Percentiles rank a stretch among this genome's conserved stretches.
phyloP scores from a whole-genome alignment of 1,140 invertebrate genomes.

The Calycopis cecrops region DNA sequence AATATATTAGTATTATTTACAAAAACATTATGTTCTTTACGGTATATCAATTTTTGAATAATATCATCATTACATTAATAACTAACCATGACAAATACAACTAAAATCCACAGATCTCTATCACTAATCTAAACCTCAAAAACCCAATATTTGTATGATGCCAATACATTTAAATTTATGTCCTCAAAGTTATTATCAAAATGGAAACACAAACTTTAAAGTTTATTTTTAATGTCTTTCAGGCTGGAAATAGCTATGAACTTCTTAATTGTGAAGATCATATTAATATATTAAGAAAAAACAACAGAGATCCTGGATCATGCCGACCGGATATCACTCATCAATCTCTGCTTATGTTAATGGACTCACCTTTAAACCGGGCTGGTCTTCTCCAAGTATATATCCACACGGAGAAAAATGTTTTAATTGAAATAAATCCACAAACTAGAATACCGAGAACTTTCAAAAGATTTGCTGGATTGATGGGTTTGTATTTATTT shows the following conservation, averaged over 20 bases:
- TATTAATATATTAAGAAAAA: conserved; percentile 86
- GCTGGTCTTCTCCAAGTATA: conserved; percentile 94
- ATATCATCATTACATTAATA: too few species aligned
- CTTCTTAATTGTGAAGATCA: conserved; percentile 97
- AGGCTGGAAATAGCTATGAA: conserved; percentile 93
- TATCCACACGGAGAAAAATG: conserved; percentile 96
- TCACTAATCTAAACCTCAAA: too few species aligned
- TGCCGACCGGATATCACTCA: conserved; percentile 96
- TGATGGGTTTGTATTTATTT: conserved; percentile 88
- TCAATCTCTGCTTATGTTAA: conserved; percentile 96
- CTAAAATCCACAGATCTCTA: too few species aligned
- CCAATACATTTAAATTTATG: too few species aligned
- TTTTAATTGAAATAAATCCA: conserved; percentile 98
- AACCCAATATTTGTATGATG: too few species aligned
- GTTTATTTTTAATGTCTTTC: conserved; percentile 21
- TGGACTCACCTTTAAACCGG: conserved; percentile 96
- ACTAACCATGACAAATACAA: too few species aligned
- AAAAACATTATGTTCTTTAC: too few species aligned
- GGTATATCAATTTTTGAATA: too few species aligned
- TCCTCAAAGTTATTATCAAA: too few species aligned
- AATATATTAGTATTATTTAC: too few species aligned
- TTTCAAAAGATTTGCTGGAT: conserved; percentile 97
- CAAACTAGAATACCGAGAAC: conserved; percentile 98
- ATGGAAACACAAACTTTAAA: neutral
- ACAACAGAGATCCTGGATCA: conserved; percentile 87